Evolutionary conservation across 2,797 vertebrate genomes (phyloP).

Genomic region (Brotula barbata): DNA sequence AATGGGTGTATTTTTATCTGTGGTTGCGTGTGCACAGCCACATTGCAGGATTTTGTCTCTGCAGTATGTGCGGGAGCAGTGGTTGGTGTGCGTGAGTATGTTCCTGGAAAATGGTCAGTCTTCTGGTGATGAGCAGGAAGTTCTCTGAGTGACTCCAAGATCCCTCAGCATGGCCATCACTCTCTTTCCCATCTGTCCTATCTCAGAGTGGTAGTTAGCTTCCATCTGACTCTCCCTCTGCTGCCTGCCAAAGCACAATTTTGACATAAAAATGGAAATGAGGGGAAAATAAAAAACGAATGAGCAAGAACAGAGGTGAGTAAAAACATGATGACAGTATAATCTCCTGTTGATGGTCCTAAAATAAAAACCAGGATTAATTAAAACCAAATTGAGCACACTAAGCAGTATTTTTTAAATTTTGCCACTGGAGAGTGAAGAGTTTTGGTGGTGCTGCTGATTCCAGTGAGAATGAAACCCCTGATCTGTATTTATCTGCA

Average conservation of each 20-base stretch:
- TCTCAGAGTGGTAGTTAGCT: slow-evolving; percentile 23
- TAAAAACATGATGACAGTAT: too few relatives aligned
- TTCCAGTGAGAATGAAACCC: too few relatives aligned
- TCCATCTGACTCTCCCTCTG: slow-evolving; percentile 36
- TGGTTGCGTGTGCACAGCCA: neutral
- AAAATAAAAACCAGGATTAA: neutral
- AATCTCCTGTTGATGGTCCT: too few relatives aligned
- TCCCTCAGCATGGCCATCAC: slow-evolving; percentile 43
- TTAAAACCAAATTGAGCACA: too few relatives aligned
- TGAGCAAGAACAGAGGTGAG: neutral
- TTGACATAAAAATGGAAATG: slow-evolving; percentile 3
- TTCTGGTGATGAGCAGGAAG: slow-evolving; percentile 5
- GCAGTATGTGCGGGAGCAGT: neutral
- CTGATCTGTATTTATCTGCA: too few relatives aligned
- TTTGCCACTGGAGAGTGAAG: too few relatives aligned
- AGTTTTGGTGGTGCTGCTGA: too few relatives aligned
- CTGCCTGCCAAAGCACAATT: slow-evolving; percentile 43
- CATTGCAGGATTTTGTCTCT: slow-evolving; percentile 3
- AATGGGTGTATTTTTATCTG: slow-evolving; percentile 22
- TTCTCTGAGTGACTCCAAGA: slow-evolving; percentile 11
- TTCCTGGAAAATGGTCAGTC: neutral
- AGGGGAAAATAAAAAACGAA: neutral
- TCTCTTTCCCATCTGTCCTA: slow-evolving; percentile 48
- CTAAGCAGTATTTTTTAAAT: neutral
- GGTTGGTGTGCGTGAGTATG: slow-evolving; percentile 5